Conservation (phyloP, 2,113 vertebrate genomes). For the Girardinichthys multiradiatus region DNA sequence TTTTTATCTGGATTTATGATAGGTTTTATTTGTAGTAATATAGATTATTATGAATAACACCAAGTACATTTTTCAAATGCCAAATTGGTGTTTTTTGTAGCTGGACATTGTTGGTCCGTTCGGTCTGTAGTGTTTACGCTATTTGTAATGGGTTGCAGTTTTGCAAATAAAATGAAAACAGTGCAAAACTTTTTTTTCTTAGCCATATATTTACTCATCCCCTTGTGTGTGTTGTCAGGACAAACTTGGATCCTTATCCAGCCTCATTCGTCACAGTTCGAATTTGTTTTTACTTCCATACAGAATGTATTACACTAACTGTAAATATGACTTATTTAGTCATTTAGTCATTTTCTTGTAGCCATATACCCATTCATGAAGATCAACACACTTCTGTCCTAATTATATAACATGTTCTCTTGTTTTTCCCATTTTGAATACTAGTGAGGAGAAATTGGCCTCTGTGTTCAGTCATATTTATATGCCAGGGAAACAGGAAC, state of each 20-base stretch:
- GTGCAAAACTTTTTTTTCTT: background rate
- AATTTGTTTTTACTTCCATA: background rate
- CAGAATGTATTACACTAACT: background rate
- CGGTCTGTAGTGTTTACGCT: too few species aligned
- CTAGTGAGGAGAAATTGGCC: background rate
- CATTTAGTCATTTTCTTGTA: background rate
- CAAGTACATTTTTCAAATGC: too few species aligned
- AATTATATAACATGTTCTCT: background rate
- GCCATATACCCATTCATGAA: background rate
- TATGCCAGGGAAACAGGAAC: background rate
- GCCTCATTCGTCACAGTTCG: background rate
- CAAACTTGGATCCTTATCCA: background rate
- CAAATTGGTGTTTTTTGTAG: too few species aligned
- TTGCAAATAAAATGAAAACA: too few species aligned
- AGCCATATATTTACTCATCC: too few species aligned
- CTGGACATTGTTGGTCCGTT: too few species aligned
- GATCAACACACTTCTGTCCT: background rate
- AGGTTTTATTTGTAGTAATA: too few species aligned
- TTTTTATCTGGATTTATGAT: too few species aligned
- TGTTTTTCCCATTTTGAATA: background rate
- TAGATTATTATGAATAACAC: too few species aligned
- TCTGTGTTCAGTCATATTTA: background rate
- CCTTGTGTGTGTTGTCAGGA: background rate
- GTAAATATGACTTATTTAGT: background rate
- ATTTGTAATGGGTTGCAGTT: too few species aligned